Percentiles rank a stretch among this genome's conserved stretches.
Conservation (phyloP, 2,113 vertebrate genomes). For the Sapajus apella region DNA sequence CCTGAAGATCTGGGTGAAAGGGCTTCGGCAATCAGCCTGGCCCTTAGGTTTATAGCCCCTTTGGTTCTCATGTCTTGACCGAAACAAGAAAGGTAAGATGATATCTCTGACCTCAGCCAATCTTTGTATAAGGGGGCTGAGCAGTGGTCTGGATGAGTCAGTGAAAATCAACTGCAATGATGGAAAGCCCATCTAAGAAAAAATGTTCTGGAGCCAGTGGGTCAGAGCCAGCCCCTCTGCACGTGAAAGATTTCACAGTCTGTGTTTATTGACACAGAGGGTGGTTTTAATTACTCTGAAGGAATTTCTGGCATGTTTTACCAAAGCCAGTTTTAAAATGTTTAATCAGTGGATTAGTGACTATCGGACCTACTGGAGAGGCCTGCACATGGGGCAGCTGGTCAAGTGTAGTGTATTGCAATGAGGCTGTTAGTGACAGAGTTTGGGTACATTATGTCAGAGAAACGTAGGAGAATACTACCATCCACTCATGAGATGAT, state of each 20-base stretch:
- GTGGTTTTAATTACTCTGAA: constrained; percentile 60
- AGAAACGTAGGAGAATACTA: background rate
- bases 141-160: constrained; percentile 9
- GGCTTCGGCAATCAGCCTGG: background rate
- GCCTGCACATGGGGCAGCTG: background rate
- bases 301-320: constrained; percentile 69
- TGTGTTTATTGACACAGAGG: constrained; percentile 65
- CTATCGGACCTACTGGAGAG: constrained; percentile 57
- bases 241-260: constrained; percentile 16
- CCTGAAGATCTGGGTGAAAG: background rate
- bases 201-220: background rate
- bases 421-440: background rate
- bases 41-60: background rate
- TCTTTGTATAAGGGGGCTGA: background rate
- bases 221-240: constrained; percentile 8
- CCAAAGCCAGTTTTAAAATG: constrained; percentile 75
- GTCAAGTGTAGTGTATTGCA: background rate
- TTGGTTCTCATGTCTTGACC: constrained; percentile 12
- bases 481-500: background rate
- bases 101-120: constrained; percentile 13
- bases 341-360: constrained; percentile 80
- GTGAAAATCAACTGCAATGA: constrained; percentile 48
- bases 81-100: background rate
- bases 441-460: background rate
- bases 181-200: constrained; percentile 39